Percentiles rank a stretch among this genome's conserved stretches.
Conservation (phyloP, 2,113 vertebrate species). For the Talpa occidentalis region DNA sequence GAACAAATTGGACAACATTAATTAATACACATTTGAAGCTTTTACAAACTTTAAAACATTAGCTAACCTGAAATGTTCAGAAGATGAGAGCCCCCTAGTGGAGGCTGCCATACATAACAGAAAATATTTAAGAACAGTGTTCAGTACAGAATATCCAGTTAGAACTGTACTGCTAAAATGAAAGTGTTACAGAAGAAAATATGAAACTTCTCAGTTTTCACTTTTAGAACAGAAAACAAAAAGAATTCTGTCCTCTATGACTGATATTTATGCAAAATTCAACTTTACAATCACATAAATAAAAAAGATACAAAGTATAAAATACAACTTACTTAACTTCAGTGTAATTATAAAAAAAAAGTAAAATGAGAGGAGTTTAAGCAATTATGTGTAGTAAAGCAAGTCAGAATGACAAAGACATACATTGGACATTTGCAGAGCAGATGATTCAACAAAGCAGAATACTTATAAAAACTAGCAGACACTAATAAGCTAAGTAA, state of each 20-base stretch:
- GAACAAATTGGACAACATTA: conserved; percentile 34
- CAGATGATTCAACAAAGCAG: no score
- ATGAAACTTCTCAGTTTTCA: conserved; percentile 45
- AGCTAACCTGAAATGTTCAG: conserved; percentile 11
- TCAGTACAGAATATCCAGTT: conserved; percentile 54
- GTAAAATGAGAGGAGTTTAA: background rate
- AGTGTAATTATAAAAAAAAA: conserved; percentile 84
- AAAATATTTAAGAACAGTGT: conserved; percentile 31
- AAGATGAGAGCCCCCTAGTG: conserved; percentile 53
- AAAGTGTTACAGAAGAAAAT: background rate
- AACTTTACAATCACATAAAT: conserved; percentile 44
- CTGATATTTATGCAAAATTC: conserved; percentile 36
- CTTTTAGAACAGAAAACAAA: conserved; percentile 45
- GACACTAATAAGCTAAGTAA: no score
- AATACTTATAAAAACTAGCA: no score
- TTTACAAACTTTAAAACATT: background rate
- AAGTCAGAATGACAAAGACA: conserved; percentile 82
- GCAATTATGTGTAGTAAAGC: conserved; percentile 53
- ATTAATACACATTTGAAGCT: conserved; percentile 49
- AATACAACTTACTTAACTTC: conserved; percentile 76
- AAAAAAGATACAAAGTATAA: conserved; percentile 65
- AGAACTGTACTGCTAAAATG: conserved; percentile 18
- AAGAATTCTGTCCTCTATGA: background rate
- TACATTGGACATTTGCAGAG: no score
- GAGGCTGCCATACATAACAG: conserved; percentile 26